These are phyloP conservation scores for Prosopocoilus inquinatus DNA, from an alignment of 2,888 invertebrate species.

Conservation along the genomic window DNA sequence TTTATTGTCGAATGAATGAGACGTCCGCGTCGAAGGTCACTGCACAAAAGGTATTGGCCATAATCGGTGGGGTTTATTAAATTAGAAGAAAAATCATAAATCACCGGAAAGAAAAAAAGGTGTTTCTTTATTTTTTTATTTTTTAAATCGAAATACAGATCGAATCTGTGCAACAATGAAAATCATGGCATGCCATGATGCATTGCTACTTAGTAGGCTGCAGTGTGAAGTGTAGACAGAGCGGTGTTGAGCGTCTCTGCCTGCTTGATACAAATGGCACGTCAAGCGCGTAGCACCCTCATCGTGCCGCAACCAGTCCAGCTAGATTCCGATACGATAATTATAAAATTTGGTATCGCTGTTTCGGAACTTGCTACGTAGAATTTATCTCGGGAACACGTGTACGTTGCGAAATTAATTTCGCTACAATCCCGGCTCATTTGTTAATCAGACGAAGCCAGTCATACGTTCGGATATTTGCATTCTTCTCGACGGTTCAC, in stretches of 20 bases:
- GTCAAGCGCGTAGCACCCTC: constrained; percentile 43
- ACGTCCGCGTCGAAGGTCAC: too few species aligned
- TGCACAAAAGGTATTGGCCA: too few species aligned
- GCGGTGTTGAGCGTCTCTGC: constrained; percentile 34
- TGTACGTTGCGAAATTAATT: constrained; percentile 40
- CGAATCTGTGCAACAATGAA: not conserved
- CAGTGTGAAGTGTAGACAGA: constrained; percentile 31
- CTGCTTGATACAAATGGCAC: constrained; percentile 43
- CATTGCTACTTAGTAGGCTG: constrained; percentile 3
- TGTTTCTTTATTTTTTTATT: too few species aligned
- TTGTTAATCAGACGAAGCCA: constrained; percentile 28
- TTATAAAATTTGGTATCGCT: constrained; percentile 48
- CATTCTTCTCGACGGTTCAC: too few species aligned
- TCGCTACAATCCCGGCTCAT: constrained; percentile 34
- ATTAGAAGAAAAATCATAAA: too few species aligned
- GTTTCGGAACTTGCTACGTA: constrained; percentile 39
- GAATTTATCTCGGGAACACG: constrained; percentile 41
- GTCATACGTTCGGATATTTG: too few species aligned
- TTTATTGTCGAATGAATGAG: too few species aligned
- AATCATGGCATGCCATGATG: constrained; percentile 2
- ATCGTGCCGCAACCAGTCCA: constrained; percentile 41
- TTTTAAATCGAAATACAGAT: not conserved
- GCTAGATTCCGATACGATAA: constrained; percentile 49
- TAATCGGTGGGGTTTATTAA: too few species aligned
- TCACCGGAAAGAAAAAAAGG: too few species aligned